These are phyloP conservation scores for Malacoctenus gilli DNA, from an alignment of 2,797 vertebrate genomes.

Conservation along the genomic window DNA sequence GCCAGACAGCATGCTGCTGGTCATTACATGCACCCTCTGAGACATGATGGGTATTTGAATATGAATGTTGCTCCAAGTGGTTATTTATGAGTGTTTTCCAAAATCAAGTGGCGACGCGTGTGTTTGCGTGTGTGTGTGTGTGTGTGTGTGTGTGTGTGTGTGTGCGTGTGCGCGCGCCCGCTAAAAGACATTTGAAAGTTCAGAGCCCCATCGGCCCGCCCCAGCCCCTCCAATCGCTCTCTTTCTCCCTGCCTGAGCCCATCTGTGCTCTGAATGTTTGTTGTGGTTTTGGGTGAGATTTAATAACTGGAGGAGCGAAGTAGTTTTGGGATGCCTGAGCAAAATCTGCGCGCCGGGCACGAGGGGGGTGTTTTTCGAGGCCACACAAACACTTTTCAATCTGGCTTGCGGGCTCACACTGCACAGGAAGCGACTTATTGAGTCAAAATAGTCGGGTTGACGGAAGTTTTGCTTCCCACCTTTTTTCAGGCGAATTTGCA, in stretches of 20 bases:
- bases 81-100: constrained; percentile 33
- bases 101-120: constrained; percentile 11
- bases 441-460: background rate
- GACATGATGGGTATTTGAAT: constrained; percentile 47
- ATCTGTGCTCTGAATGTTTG: constrained; percentile 60
- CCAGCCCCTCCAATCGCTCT: constrained; percentile 1
- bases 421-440: constrained; percentile 26
- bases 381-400: constrained; percentile 52
- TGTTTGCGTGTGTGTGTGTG: constrained; percentile 10
- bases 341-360: constrained; percentile 44
- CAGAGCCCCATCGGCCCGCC: background rate
- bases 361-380: constrained; percentile 46
- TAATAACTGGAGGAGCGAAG: constrained; percentile 48
- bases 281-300: constrained; percentile 59
- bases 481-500: constrained; percentile 1
- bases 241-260: constrained; percentile 16
- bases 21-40: constrained; percentile 25
- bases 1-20: constrained; percentile 22
- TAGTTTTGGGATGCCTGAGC: constrained; percentile 42
- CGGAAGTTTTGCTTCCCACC: background rate
- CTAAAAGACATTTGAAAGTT: constrained; percentile 37
- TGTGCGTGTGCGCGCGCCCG: constrained; percentile 12
- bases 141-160: constrained; percentile 9
- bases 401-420: constrained; percentile 26
- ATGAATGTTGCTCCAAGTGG: constrained; percentile 36